phyloP scores from a whole-genome alignment of 2,113 vertebrate genomes.

The Platichthys stellatus region DNA sequence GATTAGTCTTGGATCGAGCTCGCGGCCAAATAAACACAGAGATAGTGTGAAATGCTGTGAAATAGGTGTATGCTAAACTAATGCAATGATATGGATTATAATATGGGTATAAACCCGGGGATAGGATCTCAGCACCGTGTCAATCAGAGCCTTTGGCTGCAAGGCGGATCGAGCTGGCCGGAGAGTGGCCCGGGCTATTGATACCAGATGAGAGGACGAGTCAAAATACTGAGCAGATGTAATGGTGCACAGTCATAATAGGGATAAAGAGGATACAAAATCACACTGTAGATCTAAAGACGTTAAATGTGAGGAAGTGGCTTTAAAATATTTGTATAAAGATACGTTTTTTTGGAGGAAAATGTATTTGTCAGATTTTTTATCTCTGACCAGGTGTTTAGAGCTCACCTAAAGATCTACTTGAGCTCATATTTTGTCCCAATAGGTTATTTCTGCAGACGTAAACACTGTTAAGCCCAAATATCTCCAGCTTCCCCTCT shows the following conservation, averaged over 20 bases:
- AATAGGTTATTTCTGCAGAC: neutral
- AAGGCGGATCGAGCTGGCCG: constrained; percentile 36
- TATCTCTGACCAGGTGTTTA: neutral
- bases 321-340: neutral
- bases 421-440: no score
- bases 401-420: neutral
- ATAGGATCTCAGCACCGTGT: constrained; percentile 33
- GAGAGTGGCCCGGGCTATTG: constrained; percentile 56
- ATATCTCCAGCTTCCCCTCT: neutral
- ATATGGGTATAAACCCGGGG: constrained; percentile 38
- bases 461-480: neutral
- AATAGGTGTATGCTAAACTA: constrained; percentile 36
- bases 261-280: constrained; percentile 22
- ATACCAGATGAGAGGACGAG: constrained; percentile 74
- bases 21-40: constrained; percentile 12
- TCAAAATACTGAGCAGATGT: constrained; percentile 71
- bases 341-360: no score
- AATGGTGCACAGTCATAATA: constrained; percentile 47
- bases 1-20: constrained; percentile 28
- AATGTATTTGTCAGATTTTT: neutral
- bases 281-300: constrained; percentile 27
- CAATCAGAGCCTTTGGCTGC: constrained; percentile 52
- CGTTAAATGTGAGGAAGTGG: constrained; percentile 2
- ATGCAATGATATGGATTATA: constrained; percentile 60
- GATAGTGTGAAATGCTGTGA: constrained; percentile 24